These are phyloP conservation scores for Nothura maculosa DNA, from an alignment of 2,797 vertebrate species.

Conservation along the genomic window DNA sequence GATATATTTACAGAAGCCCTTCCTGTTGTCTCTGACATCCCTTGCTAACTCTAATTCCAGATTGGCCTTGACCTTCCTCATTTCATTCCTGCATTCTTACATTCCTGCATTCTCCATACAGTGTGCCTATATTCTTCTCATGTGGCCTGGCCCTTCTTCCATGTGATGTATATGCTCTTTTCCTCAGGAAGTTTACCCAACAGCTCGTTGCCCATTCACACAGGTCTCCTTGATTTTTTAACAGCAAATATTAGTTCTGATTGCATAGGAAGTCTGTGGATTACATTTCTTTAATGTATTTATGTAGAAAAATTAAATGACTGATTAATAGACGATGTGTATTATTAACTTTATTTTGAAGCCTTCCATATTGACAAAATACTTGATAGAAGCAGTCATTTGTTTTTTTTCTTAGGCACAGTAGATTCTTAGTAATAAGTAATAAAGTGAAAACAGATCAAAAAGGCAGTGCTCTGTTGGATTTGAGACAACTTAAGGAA, in stretches of 20 bases:
- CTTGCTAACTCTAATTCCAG: too few relatives aligned
- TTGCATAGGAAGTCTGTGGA: not conserved
- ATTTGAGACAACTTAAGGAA: constrained; percentile 16
- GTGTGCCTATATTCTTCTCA: too few relatives aligned
- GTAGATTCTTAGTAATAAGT: not conserved
- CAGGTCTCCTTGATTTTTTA: not conserved
- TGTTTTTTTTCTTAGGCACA: not conserved
- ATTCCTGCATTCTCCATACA: too few relatives aligned
- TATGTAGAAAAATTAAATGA: too few relatives aligned
- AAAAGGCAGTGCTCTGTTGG: not conserved
- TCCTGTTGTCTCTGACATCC: too few relatives aligned
- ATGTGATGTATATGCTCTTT: too few relatives aligned
- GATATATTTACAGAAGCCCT: too few relatives aligned
- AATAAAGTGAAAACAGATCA: constrained; percentile 39
- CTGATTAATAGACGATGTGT: not conserved
- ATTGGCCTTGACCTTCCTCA: too few relatives aligned
- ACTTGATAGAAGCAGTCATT: not conserved
- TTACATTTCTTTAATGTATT: not conserved
- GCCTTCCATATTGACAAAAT: not conserved
- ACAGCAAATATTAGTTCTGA: not conserved
- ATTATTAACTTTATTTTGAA: not conserved
- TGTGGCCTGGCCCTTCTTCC: too few relatives aligned
- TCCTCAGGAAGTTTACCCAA: too few relatives aligned
- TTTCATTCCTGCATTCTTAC: too few relatives aligned
- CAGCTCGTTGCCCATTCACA: too few relatives aligned